phyloP scores from a whole-genome alignment of 2,888 invertebrate species.

The Cinara cedri region DNA sequence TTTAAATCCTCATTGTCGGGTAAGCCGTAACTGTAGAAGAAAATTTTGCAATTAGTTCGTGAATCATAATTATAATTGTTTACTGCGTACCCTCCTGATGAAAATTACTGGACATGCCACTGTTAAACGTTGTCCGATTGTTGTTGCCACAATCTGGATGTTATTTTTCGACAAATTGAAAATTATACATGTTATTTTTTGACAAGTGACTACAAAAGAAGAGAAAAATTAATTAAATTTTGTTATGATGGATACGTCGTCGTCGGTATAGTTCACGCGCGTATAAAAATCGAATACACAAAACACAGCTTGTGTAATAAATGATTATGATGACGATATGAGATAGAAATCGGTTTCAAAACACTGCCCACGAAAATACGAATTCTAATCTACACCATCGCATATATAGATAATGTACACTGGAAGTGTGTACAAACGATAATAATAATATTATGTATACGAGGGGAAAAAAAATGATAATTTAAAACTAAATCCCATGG shows the following conservation, averaged over 20 bases:
- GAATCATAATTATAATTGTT: too few relatives aligned
- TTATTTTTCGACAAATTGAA: too few relatives aligned
- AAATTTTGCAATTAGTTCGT: too few relatives aligned
- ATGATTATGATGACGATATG: background rate
- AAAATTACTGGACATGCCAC: too few relatives aligned
- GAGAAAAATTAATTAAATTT: background rate
- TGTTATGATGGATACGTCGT: background rate
- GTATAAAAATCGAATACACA: background rate
- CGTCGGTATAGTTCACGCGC: background rate
- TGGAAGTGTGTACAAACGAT: background rate
- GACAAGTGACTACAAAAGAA: too few relatives aligned
- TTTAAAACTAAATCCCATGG: background rate
- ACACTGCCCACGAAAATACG: conserved; percentile 3
- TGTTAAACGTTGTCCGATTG: too few relatives aligned
- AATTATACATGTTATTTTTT: too few relatives aligned
- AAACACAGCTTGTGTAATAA: background rate
- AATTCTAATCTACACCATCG: background rate
- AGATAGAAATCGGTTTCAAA: conserved; percentile 8
- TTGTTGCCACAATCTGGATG: too few relatives aligned
- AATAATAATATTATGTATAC: background rate
- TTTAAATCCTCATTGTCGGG: too few relatives aligned
- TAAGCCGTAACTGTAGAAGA: too few relatives aligned
- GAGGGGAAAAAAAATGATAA: background rate
- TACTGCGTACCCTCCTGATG: too few relatives aligned
- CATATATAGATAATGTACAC: background rate